These are phyloP conservation scores for Deladenus siricidicola DNA, from an alignment of 2,888 invertebrate genomes.

Conservation along the genomic window DNA sequence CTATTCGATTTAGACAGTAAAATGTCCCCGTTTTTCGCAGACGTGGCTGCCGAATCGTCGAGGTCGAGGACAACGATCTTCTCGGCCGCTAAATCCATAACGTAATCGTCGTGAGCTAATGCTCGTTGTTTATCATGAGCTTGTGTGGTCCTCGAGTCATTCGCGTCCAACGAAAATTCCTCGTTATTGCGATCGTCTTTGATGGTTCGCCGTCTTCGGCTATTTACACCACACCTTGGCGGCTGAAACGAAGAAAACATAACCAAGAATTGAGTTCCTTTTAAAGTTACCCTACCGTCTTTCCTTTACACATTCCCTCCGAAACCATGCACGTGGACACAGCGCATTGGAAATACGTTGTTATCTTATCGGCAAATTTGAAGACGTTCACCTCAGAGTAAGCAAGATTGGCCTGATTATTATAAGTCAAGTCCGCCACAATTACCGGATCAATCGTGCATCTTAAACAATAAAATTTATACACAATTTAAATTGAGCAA, in stretches of 20 bases:
- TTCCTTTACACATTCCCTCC: constrained; percentile 51
- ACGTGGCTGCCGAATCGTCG: constrained; percentile 33
- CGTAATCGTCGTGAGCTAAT: constrained; percentile 17
- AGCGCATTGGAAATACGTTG: constrained; percentile 53
- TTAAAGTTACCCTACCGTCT: constrained; percentile 47
- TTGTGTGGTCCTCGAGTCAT: background rate
- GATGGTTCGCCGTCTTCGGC: constrained; percentile 13
- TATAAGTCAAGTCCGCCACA: constrained; percentile 51
- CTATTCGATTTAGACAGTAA: background rate
- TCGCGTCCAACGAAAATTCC: background rate
- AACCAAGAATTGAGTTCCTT: background rate
- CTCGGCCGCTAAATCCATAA: constrained; percentile 49
- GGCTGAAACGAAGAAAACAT: constrained; percentile 22
- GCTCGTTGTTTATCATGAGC: background rate
- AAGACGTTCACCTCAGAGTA: constrained; percentile 41
- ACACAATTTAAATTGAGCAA: constrained; percentile 3
- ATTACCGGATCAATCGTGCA: constrained; percentile 52
- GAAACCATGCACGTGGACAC: constrained; percentile 51
- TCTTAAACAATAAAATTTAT: constrained; percentile 19
- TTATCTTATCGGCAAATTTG: constrained; percentile 52
- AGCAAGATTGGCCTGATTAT: constrained; percentile 48
- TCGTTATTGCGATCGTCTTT: background rate
- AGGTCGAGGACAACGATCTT: constrained; percentile 49
- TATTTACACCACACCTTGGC: constrained; percentile 31
- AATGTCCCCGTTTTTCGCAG: background rate